Base-by-base conservation (phyloP, 2,888 invertebrate genomes). In the Elgonia sp. region DNA sequence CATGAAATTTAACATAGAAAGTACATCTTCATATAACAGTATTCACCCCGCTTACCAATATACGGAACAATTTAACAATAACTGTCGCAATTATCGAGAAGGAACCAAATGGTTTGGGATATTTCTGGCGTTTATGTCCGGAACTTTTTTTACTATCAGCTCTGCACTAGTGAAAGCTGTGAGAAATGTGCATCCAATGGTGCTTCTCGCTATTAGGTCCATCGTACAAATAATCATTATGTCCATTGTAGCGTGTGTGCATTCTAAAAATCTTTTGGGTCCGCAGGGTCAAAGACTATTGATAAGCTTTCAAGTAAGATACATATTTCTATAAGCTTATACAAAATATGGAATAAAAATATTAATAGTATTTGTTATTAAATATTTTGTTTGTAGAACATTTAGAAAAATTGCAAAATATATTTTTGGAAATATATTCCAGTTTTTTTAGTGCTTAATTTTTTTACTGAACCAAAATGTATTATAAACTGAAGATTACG, bases 61-160 rank as follows among this genome's bases (percentile, higher is more conserved):
- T 21, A 92, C 92, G 0, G 94, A 94, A 89, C 93, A 94, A 83
- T 94, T 94, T 50, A 92, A 92, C 57, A 92, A 94, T 67, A 94
- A 94, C 86, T 89, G 92, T 6, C 91, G 91, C 29, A 92, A 88
- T 7, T 94, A 94, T 84, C 91, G 90, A 12, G 93, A 94, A 39
- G 91, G 93, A 18, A 94, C 94, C 7, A 93, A 91, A n/a, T 94
- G 94, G 94, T 92, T 90, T 65, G 95, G 95, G 2, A 92, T 95
- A 50, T 91, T 95, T 53, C 91, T 95, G 60, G 95, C 95, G 0
- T 95, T 95, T 87, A 60, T 95, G 9, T 95, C 95, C 3, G 95
- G 95, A 16, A 94, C 95, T n/a, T 95, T 95, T 90, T 95, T 95
- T 89, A 95, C 95, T 1, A 91, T 95, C 16, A 95, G 95, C 87